A percentile compares a stretch with the other conserved stretches of the same genome.
Conservation (phyloP, 64 coral and sea anemone genomes). For the Pachyseris speciosa region DNA sequence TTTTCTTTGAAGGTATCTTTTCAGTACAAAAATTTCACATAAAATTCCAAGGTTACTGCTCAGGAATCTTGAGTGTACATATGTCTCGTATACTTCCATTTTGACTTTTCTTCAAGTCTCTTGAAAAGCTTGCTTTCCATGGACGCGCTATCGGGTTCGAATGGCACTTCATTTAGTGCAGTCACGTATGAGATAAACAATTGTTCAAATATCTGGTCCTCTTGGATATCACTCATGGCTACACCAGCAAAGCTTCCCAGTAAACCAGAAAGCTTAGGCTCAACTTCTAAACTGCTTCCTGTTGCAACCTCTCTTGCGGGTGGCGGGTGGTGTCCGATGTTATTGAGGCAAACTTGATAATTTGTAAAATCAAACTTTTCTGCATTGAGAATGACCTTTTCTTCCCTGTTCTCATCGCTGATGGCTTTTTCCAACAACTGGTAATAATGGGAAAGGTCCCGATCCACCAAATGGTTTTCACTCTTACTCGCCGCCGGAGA, state of each 20-base stretch:
- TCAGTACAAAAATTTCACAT: no score
- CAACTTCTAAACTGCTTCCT: neutral
- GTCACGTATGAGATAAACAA: slow-evolving; percentile 21
- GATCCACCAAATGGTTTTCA: neutral
- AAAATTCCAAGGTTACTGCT: no score
- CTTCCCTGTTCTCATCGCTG: neutral
- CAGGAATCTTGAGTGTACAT: slow-evolving; percentile 40
- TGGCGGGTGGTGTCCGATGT: neutral
- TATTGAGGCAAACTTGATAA: slow-evolving; percentile 16
- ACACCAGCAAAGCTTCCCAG: slow-evolving; percentile 19
- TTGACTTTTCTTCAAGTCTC: neutral
- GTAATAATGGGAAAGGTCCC: slow-evolving; percentile 1
- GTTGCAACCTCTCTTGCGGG: no score
- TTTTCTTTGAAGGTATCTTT: no score
- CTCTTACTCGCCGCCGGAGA: no score
- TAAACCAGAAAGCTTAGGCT: slow-evolving; percentile 11
- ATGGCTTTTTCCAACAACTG: neutral
- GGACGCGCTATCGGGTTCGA: neutral
- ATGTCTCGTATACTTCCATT: slow-evolving; percentile 34
- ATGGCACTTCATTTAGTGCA: neutral
- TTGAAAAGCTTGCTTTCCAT: slow-evolving; percentile 3
- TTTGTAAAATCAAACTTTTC: slow-evolving; percentile 7
- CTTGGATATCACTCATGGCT: slow-evolving; percentile 34
- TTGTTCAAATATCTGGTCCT: slow-evolving; percentile 61
- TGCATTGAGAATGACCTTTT: no score